Conservation (phyloP, 2,113 vertebrate genomes). For the Tyrannus savana region DNA sequence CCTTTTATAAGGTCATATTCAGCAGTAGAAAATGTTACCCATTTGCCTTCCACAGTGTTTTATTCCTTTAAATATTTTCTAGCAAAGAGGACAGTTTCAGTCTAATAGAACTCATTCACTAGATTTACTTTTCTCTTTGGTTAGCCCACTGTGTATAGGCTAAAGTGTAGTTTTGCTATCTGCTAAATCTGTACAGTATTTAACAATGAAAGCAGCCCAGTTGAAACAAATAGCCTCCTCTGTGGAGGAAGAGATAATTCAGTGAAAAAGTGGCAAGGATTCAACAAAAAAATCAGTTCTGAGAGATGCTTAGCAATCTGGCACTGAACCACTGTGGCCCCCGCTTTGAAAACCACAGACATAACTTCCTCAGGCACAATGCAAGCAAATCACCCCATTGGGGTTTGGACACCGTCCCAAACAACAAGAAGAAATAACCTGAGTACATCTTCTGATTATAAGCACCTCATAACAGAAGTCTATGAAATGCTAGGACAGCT, state of each 20-base stretch:
- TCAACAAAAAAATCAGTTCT: background rate
- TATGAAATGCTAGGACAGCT: background rate
- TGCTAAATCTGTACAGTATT: background rate
- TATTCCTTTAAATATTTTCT: conserved; percentile 13
- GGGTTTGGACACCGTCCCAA: background rate
- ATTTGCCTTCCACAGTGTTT: conserved; percentile 22
- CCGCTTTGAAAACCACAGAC: background rate
- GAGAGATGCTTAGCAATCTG: background rate
- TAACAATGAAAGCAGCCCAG: background rate
- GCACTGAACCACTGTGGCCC: background rate
- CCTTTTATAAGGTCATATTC: conserved; percentile 41
- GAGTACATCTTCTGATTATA: background rate
- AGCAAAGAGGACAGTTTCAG: conserved; percentile 14
- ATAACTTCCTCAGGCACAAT: background rate
- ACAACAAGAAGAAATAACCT: background rate
- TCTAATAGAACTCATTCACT: background rate
- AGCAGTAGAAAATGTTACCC: conserved; percentile 5
- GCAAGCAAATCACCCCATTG: background rate
- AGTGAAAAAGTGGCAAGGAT: background rate
- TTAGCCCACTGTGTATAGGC: background rate
- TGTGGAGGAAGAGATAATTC: background rate
- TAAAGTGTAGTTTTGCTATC: conserved; percentile 1
- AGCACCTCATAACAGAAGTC: background rate
- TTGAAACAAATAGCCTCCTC: background rate
- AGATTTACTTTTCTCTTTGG: conserved; percentile 4